These are phyloP conservation scores for Acronicta aceris DNA, from an alignment of 2,888 invertebrate genomes.

Conservation along the genomic window DNA sequence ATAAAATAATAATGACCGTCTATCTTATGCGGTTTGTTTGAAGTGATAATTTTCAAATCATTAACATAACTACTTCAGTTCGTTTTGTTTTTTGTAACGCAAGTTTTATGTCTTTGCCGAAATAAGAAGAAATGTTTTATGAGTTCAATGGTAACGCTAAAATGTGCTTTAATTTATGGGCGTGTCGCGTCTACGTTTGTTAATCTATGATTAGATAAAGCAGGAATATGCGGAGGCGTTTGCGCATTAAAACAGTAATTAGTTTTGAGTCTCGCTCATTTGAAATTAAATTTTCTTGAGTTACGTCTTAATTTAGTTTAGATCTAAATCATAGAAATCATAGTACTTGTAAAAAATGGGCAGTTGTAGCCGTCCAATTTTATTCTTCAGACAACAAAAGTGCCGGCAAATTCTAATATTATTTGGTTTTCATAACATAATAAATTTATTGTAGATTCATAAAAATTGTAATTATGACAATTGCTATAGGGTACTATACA, in stretches of 20 bases:
- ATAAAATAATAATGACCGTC: conserved; percentile 57
- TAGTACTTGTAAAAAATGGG: neutral
- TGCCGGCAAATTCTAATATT: too few species aligned
- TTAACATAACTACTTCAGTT: conserved; percentile 57
- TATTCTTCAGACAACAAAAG: neutral
- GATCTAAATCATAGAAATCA: conserved; percentile 14
- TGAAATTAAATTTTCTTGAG: conserved; percentile 35
- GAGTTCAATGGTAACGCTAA: conserved; percentile 55
- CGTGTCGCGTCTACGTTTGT: conserved; percentile 48
- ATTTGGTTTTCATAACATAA: too few species aligned
- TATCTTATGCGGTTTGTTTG: conserved; percentile 58
- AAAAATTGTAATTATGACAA: too few species aligned
- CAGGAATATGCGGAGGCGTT: conserved; percentile 33
- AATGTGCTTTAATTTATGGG: conserved; percentile 48
- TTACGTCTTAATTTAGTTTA: conserved; percentile 41
- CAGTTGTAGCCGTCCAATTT: neutral
- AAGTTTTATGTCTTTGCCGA: conserved; percentile 57
- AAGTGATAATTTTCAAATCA: conserved; percentile 58
- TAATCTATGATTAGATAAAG: conserved; percentile 48
- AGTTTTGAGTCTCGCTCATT: conserved; percentile 32
- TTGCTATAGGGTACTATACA: too few species aligned
- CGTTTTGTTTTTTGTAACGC: conserved; percentile 41
- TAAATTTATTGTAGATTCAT: too few species aligned
- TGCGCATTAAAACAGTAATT: conserved; percentile 39
- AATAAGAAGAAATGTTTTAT: conserved; percentile 51